phyloP scores from a whole-genome alignment of 2,888 invertebrate species.

The Orgyia antiqua region DNA sequence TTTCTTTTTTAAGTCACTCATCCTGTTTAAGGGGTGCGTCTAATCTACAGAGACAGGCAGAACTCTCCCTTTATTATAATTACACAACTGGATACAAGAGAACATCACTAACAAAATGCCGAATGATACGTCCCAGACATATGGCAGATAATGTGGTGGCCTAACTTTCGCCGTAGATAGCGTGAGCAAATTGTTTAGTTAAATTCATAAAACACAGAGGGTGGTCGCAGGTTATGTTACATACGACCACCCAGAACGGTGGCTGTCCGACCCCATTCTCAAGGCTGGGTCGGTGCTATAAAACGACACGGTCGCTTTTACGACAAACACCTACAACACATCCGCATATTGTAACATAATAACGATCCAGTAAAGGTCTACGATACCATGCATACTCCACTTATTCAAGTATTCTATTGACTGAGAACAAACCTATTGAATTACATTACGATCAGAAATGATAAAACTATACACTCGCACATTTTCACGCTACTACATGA shows the following conservation, averaged over 20 bases:
- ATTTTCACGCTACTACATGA: no score
- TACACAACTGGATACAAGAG: no score
- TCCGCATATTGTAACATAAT: slow-evolving; percentile 42
- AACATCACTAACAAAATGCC: no score
- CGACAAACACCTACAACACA: slow-evolving; percentile 49
- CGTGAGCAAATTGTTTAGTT: slow-evolving; percentile 33
- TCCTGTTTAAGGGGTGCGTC: no score
- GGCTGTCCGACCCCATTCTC: slow-evolving; percentile 38
- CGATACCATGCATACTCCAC: slow-evolving; percentile 47
- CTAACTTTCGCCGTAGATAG: no score
- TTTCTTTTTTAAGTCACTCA: no score
- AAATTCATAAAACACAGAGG: slow-evolving; percentile 50
- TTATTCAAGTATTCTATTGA: slow-evolving; percentile 47
- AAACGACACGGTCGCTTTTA: slow-evolving; percentile 58
- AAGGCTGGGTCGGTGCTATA: slow-evolving; percentile 38
- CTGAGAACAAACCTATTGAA: slow-evolving; percentile 32
- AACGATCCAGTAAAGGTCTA: slow-evolving; percentile 47
- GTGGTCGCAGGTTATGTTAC: slow-evolving; percentile 50
- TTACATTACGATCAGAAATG: slow-evolving; percentile 27
- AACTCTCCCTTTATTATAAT: no score
- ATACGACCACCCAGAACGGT: slow-evolving; percentile 50
- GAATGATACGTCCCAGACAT: no score
- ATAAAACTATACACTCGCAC: no score
- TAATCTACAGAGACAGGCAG: no score
- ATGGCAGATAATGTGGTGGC: not conserved